Base-by-base conservation (phyloP, 2,797 vertebrate genomes). In the Diglossa cyanea region DNA sequence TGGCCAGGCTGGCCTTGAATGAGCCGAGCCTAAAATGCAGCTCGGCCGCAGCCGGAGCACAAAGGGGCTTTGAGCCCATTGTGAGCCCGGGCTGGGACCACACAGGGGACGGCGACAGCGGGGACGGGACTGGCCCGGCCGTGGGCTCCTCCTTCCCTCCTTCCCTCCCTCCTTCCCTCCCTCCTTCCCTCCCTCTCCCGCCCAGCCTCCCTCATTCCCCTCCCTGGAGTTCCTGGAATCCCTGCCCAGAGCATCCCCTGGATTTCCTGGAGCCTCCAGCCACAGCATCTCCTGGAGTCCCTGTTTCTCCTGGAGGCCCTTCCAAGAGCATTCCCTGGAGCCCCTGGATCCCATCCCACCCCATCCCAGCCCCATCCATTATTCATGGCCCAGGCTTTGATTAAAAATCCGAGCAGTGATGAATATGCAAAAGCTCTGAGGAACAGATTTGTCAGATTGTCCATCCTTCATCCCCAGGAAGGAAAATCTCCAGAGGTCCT, bases 401-500 rank as follows among this genome's bases (percentile, higher is more conserved):
- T 99, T 99, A 98, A 98, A 99, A 98, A 98, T 95, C 97, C 89
- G 93, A 97, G 95, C 97, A 97, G 96, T 97, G 97, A 99, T 98
- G 98, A 99, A 99, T 98, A 99, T 98, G 98, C 98, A 98, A 93
- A 95, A 78, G 97, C 97, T 97, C 17, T 3, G 58, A 98, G 98
- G 97, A 97, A 97, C 97, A 98, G 98, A 98, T 98, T 98, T 98
- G 98, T 99, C 98, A 98, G 95, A 98, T 98, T 97, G 98, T 98
- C 98, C 98, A 65, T 97, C 98, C 98, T 98, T 98, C 98, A 98
- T 98, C 92, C 97, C 98, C 97, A 98, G 98, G 95, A 98, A 98
- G 98, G 93, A 97, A 97, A 98, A 97, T 95, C 98, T 98, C 98
- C 88, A 91, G 98, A 98, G 95, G 97, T 98, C 97, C 98, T 79